phyloP scores from a whole-genome alignment of 2,888 invertebrate species.

The Anarsia innoxiella region DNA sequence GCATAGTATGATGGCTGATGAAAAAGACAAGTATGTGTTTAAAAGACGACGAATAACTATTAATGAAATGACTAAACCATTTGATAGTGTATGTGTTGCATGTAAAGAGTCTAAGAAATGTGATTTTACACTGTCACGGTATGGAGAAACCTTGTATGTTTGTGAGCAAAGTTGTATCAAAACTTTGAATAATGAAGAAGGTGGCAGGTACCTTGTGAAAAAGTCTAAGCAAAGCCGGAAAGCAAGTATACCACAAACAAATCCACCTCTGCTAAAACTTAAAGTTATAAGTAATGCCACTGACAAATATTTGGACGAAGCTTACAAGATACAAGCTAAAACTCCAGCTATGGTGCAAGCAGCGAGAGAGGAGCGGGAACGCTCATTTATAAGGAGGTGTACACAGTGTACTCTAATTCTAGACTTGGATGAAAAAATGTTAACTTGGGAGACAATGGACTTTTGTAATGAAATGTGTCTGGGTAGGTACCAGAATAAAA shows the following conservation, averaged over 20 bases:
- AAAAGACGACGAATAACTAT: conserved; percentile 69
- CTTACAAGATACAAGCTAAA: conserved; percentile 74
- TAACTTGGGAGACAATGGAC: conserved; percentile 95
- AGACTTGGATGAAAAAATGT: conserved; percentile 75
- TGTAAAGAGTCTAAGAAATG: conserved; percentile 67
- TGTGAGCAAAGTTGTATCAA: conserved; percentile 77
- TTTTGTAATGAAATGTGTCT: conserved; percentile 93
- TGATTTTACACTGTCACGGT: conserved; percentile 61
- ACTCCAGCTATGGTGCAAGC: conserved; percentile 75
- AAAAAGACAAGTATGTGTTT: conserved; percentile 71
- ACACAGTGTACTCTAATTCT: conserved; percentile 71
- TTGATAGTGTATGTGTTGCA: conserved; percentile 53
- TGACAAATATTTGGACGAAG: conserved; percentile 68
- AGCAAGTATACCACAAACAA: conserved; percentile 17
- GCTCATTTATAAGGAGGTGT: conserved; percentile 74
- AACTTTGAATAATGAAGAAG: conserved; percentile 52
- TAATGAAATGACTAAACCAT: conserved; percentile 40
- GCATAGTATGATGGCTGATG: conserved; percentile 68
- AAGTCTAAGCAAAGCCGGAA: conserved; percentile 31
- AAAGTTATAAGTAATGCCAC: conserved; percentile 72
- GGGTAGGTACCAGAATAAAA: conserved; percentile 83
- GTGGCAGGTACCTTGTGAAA: conserved; percentile 50
- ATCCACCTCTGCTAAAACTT: conserved; percentile 55
- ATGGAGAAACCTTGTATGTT: conserved; percentile 63
- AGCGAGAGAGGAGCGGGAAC: conserved; percentile 73